A percentile compares a stretch with the other conserved stretches of the same genome.
These are phyloP conservation scores for Anser brachyrhynchus DNA, from an alignment of 2,113 vertebrate genomes.

Conservation along the genomic window DNA sequence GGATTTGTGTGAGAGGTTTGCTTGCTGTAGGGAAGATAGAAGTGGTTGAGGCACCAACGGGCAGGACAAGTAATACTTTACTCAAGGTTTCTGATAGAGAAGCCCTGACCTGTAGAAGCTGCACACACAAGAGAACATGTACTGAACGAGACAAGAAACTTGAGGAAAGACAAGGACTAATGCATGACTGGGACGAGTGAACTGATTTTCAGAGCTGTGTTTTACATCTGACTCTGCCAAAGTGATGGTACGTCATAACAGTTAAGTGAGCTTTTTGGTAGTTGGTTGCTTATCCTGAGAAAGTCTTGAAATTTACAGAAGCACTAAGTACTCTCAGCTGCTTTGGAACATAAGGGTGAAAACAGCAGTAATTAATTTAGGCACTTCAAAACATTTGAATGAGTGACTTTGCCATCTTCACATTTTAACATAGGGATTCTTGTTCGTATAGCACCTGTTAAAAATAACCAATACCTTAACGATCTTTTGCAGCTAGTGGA, in stretches of 20 bases:
- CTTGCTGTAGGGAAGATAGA: not conserved
- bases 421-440: not conserved
- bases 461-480: not conserved
- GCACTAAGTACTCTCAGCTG: not conserved
- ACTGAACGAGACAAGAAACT: not conserved
- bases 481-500: not conserved
- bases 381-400: not conserved
- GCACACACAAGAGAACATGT: not conserved
- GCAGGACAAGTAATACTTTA: not conserved
- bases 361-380: not conserved
- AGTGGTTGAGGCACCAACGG: not conserved
- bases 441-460: not conserved
- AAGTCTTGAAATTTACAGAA: not conserved
- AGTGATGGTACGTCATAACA: not conserved
- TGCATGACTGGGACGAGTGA: not conserved
- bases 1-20: not conserved
- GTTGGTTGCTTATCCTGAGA: not conserved
- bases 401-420: not conserved
- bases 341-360: not conserved
- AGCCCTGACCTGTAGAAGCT: not conserved
- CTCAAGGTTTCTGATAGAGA: not conserved
- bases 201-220: not conserved
- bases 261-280: not conserved
- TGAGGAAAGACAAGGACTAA: not conserved
- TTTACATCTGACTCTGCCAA: not conserved